These are phyloP conservation scores for Lycia hirtaria DNA, from an alignment of 2,888 invertebrate species.

Conservation along the genomic window DNA sequence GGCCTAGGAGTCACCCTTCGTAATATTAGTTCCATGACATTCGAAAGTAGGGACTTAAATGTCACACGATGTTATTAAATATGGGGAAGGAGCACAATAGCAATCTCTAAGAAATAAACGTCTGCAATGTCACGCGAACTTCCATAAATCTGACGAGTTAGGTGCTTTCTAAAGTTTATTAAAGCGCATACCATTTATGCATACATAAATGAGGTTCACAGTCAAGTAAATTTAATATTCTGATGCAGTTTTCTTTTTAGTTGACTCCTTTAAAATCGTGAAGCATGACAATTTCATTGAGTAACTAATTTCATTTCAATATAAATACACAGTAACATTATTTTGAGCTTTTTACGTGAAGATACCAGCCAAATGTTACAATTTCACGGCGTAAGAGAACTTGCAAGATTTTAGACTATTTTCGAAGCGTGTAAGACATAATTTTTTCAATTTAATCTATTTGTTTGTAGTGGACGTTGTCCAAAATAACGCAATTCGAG, in stretches of 20 bases:
- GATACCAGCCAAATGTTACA: no score
- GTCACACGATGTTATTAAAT: constrained; percentile 32
- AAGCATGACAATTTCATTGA: no score
- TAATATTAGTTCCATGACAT: constrained; percentile 39
- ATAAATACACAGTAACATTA: no score
- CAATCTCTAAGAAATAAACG: constrained; percentile 20
- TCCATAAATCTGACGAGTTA: constrained; percentile 16
- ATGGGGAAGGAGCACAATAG: constrained; percentile 25
- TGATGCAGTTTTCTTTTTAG: not conserved
- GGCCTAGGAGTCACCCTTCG: constrained; percentile 57
- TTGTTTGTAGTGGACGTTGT: constrained; percentile 31
- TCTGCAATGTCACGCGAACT: constrained; percentile 8
- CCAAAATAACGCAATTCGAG: constrained; percentile 35
- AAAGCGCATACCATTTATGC: not conserved
- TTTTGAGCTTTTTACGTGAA: no score
- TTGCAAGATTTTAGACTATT: not conserved
- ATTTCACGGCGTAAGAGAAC: no score
- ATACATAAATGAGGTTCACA: not conserved
- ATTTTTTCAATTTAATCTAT: constrained; percentile 12
- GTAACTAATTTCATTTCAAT: no score
- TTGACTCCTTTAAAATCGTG: no score
- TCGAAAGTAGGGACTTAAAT: constrained; percentile 32
- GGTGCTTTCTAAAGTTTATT: constrained; percentile 7
- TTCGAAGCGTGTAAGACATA: not conserved
- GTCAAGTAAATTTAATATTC: not conserved